Base-by-base conservation (phyloP, 2,888 invertebrate species). In the Lithosia quadra region DNA sequence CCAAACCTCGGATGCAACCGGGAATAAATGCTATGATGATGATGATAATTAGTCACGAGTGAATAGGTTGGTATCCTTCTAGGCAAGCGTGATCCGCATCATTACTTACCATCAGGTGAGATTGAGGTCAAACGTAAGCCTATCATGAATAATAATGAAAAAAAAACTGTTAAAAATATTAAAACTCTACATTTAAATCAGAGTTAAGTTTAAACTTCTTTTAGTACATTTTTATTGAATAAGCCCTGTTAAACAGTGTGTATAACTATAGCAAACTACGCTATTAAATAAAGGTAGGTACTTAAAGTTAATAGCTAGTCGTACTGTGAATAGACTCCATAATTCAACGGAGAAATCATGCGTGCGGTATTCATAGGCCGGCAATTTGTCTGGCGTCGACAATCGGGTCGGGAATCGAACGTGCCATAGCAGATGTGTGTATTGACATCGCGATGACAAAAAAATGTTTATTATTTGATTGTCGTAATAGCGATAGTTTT, bases 391-490 rank as follows among this genome's bases (percentile, higher is more conserved):
- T 63, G 73, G 70, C 78, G 72, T 58, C 73, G 71, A 78, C 82
- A 80, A 77, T 79, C 58, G 71, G 68, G 69, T 67, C 73, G 72
- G 68, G 79, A 77, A 72, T 84, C 80, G 81, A 83, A 86, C 81
- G 74, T 66, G 65, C 64, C 74, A 75, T 76, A 80, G 84, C 88
- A 88, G 88, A 88, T 89, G 89, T 77, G 22, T 49, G 49, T 69
- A 72, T 77, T 80, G 81, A 82, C 79, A 83, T 81, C 86, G 83
- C 84, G 79, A 65, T 56, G 18, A 73, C 76, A 83, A 86, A 85
- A 83, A 79, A 71, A 4, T 58, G 75, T 79, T 80, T 74, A 71
- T 61, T 53, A 65, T 13, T 68, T 69, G 63, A 59, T 56, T 65
- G 69, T 72, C 58, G 64, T 59, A 28, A 59, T 22, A 43, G 55